phyloP scores from a whole-genome alignment of 2,888 invertebrate genomes.

The Rhopalosiphum nymphaeae region DNA sequence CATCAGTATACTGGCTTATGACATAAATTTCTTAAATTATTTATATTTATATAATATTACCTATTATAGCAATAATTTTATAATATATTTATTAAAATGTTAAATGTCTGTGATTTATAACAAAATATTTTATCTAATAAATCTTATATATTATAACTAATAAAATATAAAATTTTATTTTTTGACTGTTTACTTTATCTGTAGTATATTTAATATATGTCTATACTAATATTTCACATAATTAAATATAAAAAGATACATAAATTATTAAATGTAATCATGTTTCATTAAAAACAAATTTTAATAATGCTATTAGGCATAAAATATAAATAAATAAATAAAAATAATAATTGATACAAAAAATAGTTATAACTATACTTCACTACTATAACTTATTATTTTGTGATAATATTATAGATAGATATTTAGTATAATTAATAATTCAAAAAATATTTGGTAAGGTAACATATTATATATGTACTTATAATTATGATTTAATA shows the following conservation, averaged over 20 bases:
- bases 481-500: not conserved
- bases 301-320: not conserved
- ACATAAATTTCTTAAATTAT: conserved; percentile 37
- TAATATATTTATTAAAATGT: conserved; percentile 29
- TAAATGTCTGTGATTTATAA: conserved; percentile 62
- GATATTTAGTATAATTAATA: not conserved
- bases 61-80: conserved; percentile 15
- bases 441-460: not conserved
- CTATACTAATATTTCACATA: too few species aligned
- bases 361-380: not conserved
- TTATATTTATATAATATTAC: conserved; percentile 36
- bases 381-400: not conserved
- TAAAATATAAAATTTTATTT: conserved; percentile 22
- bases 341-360: not conserved
- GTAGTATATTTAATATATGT: too few species aligned
- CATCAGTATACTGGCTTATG: conserved; percentile 61
- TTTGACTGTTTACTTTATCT: not conserved
- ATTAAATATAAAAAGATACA: too few species aligned
- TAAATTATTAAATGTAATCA: too few species aligned
- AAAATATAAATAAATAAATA: not conserved
- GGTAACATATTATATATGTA: not conserved
- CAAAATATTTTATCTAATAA: conserved; percentile 46
- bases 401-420: not conserved
- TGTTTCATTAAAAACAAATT: not conserved
- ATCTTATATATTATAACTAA: conserved; percentile 25